Base-by-base conservation (phyloP, 2,113 vertebrate genomes). In the Xyliphius kryptos region DNA sequence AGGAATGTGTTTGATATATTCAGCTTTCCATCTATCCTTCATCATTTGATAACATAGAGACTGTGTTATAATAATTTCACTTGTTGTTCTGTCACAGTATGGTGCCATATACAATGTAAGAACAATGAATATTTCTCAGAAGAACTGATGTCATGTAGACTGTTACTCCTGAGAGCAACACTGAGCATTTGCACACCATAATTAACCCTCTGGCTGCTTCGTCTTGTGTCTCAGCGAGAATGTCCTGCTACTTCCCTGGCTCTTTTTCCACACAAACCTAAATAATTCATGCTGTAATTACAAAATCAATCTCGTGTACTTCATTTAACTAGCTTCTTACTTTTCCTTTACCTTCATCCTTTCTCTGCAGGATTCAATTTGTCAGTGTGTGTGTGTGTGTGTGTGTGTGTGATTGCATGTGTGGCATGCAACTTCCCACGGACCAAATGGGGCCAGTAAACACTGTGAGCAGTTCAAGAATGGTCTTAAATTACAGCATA, bases 71-170 rank as follows among this genome's bases (percentile, higher is more conserved):
- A n/a, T 61, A 52, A n/a, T 49, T 54, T 48, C 56, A 58, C 70
- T 79, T 79, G 77, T 72, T 70, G 76, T 70, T 81, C 75, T 70
- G 26, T 63, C 62, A 68, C 46, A 62, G 61, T 60, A 17, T 12
- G 78, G 83, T 83, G 79, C 75, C 43, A 66, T 74, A 75, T 58
- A 50, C 82, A 69, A 74, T 73, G 73, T 66, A 80, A 22, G 21
- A 36, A 21, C 16, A 14, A 75, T 64, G 71, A 70, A 79, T 85
- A 79, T 84, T 77, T 74, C 79, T 84, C 68, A 75, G 81, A 87
- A 87, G 77, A 74, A 81, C 73, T 86, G 83, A 87, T 85, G 82
- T 88, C 82, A 86, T 74, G 38, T 51, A 65, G 53, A 76, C 68
- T 55, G 40, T 57, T 61, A 78, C 74, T 75, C 81, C 74, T 65